phyloP scores from a whole-genome alignment of 2,888 invertebrate species.

The Xanthorhoe spadicearia region DNA sequence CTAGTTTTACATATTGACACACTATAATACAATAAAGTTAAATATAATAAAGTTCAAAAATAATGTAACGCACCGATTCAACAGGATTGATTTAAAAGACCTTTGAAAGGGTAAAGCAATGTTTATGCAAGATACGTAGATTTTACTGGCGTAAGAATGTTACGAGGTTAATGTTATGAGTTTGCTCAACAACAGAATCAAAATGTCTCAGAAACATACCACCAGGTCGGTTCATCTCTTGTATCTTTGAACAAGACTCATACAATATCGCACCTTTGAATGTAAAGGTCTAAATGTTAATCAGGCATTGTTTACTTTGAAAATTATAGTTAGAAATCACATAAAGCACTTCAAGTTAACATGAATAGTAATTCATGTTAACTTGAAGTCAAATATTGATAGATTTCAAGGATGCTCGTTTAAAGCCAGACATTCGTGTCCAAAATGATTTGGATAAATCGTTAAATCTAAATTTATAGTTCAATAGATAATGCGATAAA shows the following conservation, averaged over 20 bases:
- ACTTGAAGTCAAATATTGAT: not conserved
- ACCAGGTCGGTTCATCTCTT: too few species aligned
- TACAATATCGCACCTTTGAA: too few species aligned
- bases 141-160: conserved; percentile 8
- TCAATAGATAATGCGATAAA: not conserved
- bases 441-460: not conserved
- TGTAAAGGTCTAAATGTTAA: too few species aligned
- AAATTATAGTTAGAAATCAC: too few species aligned
- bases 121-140: conserved; percentile 16
- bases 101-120: conserved; percentile 27
- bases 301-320: too few species aligned
- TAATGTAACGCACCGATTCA: conserved; percentile 20
- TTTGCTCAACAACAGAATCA: conserved; percentile 4
- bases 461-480: not conserved
- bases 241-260: too few species aligned
- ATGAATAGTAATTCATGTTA: too few species aligned
- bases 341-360: too few species aligned
- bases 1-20: too few species aligned
- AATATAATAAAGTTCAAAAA: conserved; percentile 6
- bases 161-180: conserved; percentile 8
- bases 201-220: not conserved
- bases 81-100: conserved; percentile 27
- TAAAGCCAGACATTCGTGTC: not conserved
- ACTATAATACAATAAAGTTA: too few species aligned
- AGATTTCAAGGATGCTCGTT: not conserved